A percentile compares a stretch with the other conserved stretches of the same genome.
Evolutionary conservation across 2,113 vertebrate species (phyloP).

Genomic region (Scophthalmus maximus): DNA sequence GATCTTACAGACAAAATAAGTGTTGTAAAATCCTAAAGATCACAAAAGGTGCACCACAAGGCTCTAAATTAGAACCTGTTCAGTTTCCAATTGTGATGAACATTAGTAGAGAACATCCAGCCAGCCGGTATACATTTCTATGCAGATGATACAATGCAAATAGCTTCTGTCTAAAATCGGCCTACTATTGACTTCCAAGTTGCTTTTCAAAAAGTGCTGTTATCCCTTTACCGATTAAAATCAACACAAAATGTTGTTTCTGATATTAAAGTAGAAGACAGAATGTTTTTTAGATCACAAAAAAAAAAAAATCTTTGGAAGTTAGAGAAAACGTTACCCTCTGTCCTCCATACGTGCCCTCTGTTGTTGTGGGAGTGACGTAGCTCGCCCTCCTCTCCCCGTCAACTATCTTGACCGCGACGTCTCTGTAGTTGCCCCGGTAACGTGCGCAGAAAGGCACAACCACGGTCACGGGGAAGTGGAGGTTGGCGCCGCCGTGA

Average conservation of each 20-base stretch:
- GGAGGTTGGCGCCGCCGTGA: slow-evolving; percentile 26
- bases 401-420: slow-evolving; percentile 85
- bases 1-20: too few species aligned
- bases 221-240: too few species aligned
- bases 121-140: too few species aligned
- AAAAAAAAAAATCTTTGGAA: neutral
- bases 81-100: too few species aligned
- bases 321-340: slow-evolving; percentile 73
- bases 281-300: neutral
- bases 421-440: slow-evolving; percentile 85
- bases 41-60: neutral
- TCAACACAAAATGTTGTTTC: too few species aligned
- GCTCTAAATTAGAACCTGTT: neutral
- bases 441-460: slow-evolving; percentile 85
- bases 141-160: neutral
- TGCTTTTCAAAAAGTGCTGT: too few species aligned
- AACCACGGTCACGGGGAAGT: slow-evolving; percentile 83
- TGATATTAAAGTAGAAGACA: neutral
- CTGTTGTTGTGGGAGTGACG: slow-evolving; percentile 76
- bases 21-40: too few species aligned
- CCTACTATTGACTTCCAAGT: too few species aligned
- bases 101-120: too few species aligned
- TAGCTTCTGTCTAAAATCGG: too few species aligned
- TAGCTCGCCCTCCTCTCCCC: slow-evolving; percentile 72
- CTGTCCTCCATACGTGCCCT: slow-evolving; percentile 73